A percentile compares a stretch with the other conserved stretches of the same genome.
phyloP scores from a whole-genome alignment of 2,797 vertebrate genomes.

The Macroramphosus scolopax region DNA sequence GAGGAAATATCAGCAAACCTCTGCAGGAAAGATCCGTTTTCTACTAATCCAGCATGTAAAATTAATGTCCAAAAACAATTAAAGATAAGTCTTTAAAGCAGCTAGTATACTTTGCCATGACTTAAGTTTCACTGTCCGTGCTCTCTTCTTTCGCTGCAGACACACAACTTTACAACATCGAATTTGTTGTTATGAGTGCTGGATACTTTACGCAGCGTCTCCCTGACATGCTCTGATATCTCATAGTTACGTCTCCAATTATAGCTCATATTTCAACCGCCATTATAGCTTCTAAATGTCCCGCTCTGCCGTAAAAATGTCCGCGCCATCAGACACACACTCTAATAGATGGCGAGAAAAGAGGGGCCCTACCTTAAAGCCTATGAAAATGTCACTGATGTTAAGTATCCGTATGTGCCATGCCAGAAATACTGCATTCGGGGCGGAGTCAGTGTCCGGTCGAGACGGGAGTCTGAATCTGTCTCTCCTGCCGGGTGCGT shows the following conservation, averaged over 20 bases:
- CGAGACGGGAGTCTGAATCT: constrained; percentile 48
- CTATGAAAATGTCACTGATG: constrained; percentile 63
- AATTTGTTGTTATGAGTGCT: too few relatives aligned
- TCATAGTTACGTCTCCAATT: constrained; percentile 39
- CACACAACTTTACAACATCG: too few relatives aligned
- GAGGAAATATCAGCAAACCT: constrained; percentile 39
- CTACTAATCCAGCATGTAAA: background rate
- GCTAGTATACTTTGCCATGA: too few relatives aligned
- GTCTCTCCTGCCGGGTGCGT: constrained; percentile 33
- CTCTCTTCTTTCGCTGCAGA: too few relatives aligned
- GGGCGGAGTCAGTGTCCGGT: constrained; percentile 20
- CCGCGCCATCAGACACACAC: constrained; percentile 55
- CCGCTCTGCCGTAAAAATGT: constrained; percentile 58
- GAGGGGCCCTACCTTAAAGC: constrained; percentile 25
- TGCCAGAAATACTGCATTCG: constrained; percentile 42
- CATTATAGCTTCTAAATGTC: constrained; percentile 58
- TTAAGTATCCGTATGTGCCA: constrained; percentile 48
- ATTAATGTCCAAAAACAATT: too few relatives aligned
- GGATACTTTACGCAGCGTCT: background rate
- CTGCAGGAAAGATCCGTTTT: constrained; percentile 12
- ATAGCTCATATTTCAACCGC: constrained; percentile 60
- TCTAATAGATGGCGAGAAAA: constrained; percentile 51
- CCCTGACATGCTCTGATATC: constrained; percentile 23
- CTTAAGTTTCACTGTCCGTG: too few relatives aligned
- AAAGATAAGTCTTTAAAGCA: too few relatives aligned